Evolutionary conservation across 2,113 vertebrate genomes (phyloP), one percentile per base, ranked within the genome.

Genomic region (Oceanites oceanicus): DNA sequence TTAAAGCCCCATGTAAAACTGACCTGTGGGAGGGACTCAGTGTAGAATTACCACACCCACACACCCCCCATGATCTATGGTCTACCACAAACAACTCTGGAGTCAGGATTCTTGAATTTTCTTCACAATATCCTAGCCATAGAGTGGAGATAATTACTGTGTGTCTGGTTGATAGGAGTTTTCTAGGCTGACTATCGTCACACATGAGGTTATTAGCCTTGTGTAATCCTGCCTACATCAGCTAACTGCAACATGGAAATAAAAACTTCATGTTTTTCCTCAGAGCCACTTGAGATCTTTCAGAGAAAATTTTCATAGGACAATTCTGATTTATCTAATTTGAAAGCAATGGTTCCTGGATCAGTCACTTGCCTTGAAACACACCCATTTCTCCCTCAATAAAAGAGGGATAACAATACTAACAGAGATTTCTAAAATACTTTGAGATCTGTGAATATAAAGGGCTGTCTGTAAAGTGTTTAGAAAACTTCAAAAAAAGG

Each of bases 381-480:
- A 73, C 53, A 58, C 11, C 38, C 29, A 38, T 63, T 92, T 50
- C 49, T 82, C 71, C 67, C 55, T 59, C 81, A 83, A 3, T 44
- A 50, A 88, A 62, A 87, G 66, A 36, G 32, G 21, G 45, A 66
- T 90, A 96, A 94, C 78, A 94, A 92, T 86, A 56, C 80, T 73
- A 89, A 50, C 32, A 75, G 62, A 94, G 80, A 87, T 91, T 85
- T 90, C 67, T 61, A 55, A 96, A 95, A 45, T 77, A 79, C 42
- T 85, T 83, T 70, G 67, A 96, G 91, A 91, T 58, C 89, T 90
- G 17, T 90, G 90, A 92, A 92, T 95, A 95, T 88, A 96, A 96
- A 96, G 74, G 47, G 62, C 45, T 95, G 86, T 94, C 96, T 97
- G 91, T 92, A 95, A 96, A 95, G 85, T 85, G 74, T 91, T 95